A percentile compares a stretch with the other conserved stretches of the same genome.
Evolutionary conservation across 2,888 invertebrate species (phyloP).

Genomic region (Agonopterix arenella): DNA sequence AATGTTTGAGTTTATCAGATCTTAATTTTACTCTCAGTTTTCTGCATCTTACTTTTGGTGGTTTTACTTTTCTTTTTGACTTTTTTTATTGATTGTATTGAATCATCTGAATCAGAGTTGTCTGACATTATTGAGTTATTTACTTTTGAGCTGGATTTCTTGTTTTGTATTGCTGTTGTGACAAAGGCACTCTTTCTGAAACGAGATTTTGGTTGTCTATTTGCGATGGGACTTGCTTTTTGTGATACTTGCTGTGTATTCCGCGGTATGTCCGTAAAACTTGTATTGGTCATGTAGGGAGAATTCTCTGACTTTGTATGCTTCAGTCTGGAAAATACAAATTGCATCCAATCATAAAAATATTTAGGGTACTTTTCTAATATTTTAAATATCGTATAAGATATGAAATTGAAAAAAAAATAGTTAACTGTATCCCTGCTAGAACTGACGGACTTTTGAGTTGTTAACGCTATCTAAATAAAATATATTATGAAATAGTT

Average conservation of each 20-base stretch:
- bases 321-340: constrained; percentile 52
- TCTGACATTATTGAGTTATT: constrained; percentile 41
- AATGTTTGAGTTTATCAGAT: constrained; percentile 18
- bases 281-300: constrained; percentile 52
- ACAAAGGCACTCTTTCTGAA: constrained; percentile 79
- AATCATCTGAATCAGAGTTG: constrained; percentile 65
- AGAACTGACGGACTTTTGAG: too few relatives aligned
- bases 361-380: too few relatives aligned
- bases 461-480: too few relatives aligned
- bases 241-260: constrained; percentile 37
- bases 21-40: constrained; percentile 47
- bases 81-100: constrained; percentile 53
- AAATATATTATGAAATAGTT: too few relatives aligned
- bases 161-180: constrained; percentile 72
- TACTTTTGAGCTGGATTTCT: constrained; percentile 42
- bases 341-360: too few relatives aligned
- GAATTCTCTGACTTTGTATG: constrained; percentile 54
- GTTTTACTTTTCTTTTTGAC: constrained; percentile 64
- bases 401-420: too few relatives aligned
- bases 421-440: too few relatives aligned
- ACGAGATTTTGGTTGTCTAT: constrained; percentile 51
- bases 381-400: too few relatives aligned
- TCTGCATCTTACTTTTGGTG: constrained; percentile 42
- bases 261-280: constrained; percentile 63
- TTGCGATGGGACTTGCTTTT: constrained; percentile 35